Evolutionary conservation across 2,113 vertebrate species (phyloP), one percentile per base, ranked within the genome.

Genomic region (Muntiacus muntjak): DNA sequence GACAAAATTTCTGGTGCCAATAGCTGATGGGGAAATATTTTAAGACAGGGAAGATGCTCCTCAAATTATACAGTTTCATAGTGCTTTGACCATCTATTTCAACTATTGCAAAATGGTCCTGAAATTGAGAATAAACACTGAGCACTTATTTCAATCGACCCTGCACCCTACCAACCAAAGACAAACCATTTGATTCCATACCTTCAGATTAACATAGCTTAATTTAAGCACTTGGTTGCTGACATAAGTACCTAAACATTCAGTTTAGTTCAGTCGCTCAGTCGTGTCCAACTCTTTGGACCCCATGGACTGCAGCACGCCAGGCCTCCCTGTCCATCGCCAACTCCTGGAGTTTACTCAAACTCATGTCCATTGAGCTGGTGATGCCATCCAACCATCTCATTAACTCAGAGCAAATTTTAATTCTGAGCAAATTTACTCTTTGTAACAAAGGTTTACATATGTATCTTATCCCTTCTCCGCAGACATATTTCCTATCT

Each of bases 401-500:
- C 67, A 87, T 81, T 96, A 97, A 97, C 94, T 92, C 94, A 93
- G 9, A 88, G 23, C 1, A 96, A 81, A 54, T 95, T 79, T 96
- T 97, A 98, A 97, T 92, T 97, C 64, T 55, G 79, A 76, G 71
- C 78, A 60, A 90, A 83, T 91, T 90, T 55, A 91, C 36, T 86
- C 55, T 97, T 79, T 87, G 50, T 50, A 84, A 52, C 40, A 67
- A 95, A 95, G 58, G 57, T 74, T 97, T 93, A 81, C 54, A 21
- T 92, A 60, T 94, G 97, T 97, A 82, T 97, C 50, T 45, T 94
- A 96, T 85, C 23, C 74, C 71, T 92, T 96, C 26, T 97, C 54
- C 94, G 95, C n/a, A 89, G 58, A n/a, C 52, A 6, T 45, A 79
- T 57, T 97, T 93, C 94, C 21, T 43, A 21, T 97, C 94, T 83